Evolutionary conservation across 1,140 invertebrate species (phyloP).

Genomic region (Drosophila virilis): DNA sequence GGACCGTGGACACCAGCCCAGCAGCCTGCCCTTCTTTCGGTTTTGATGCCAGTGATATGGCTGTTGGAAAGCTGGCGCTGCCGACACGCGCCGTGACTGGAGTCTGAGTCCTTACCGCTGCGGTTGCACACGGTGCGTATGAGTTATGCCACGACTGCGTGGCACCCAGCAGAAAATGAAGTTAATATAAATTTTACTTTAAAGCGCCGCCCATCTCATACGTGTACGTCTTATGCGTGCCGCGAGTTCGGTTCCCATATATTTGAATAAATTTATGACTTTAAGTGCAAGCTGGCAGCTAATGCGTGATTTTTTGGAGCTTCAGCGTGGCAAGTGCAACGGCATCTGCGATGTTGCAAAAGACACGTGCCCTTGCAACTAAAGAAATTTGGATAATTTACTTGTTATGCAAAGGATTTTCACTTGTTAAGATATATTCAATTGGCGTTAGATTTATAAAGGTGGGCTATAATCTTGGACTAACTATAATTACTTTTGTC

Average conservation of each 20-base stretch:
- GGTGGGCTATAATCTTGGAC: no score
- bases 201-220: constrained; percentile 42
- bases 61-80: constrained; percentile 44
- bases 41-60: constrained; percentile 67
- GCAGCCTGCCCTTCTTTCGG: constrained; percentile 52
- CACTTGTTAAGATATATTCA: background rate
- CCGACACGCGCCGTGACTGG: constrained; percentile 36
- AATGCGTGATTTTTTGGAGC: constrained; percentile 75
- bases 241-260: constrained; percentile 33
- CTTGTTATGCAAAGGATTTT: background rate
- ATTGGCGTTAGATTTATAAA: no score
- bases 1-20: constrained; percentile 42
- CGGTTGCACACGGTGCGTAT: constrained; percentile 76
- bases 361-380: constrained; percentile 46
- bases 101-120: constrained; percentile 42
- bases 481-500: no score
- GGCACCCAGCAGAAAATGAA: constrained; percentile 65
- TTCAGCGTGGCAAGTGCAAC: constrained; percentile 35
- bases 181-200: constrained; percentile 81
- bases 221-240: constrained; percentile 32
- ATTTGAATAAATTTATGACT: constrained; percentile 83
- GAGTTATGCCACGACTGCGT: constrained; percentile 75
- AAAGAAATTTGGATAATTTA: background rate
- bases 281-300: constrained; percentile 81
- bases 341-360: background rate